Percentiles rank a stretch among this genome's conserved stretches.
These are phyloP conservation scores for Cheilosia soror DNA, from an alignment of 2,888 invertebrate species.

Conservation along the genomic window DNA sequence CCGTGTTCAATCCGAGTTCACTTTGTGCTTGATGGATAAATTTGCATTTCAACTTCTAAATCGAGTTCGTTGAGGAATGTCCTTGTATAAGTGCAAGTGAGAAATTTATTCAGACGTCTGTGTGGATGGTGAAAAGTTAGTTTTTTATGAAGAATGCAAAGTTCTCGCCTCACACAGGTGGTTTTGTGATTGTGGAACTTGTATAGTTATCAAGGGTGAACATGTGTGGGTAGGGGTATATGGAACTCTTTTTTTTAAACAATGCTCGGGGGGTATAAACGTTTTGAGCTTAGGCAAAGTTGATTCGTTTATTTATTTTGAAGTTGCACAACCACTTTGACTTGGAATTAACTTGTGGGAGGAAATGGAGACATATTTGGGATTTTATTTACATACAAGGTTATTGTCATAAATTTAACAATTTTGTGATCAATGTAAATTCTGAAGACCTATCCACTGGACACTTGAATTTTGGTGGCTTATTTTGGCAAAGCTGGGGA, in stretches of 20 bases:
- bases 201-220: constrained; percentile 18
- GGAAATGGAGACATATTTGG: not conserved
- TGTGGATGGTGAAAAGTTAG: not conserved
- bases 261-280: constrained; percentile 1
- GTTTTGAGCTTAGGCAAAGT: constrained; percentile 7
- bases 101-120: constrained; percentile 29
- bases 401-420: not conserved
- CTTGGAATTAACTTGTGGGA: too few species aligned
- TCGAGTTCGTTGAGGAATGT: constrained; percentile 56
- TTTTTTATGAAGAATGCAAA: not conserved
- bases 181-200: constrained; percentile 11
- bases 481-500: too few species aligned
- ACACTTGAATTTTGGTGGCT: too few species aligned
- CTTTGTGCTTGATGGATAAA: constrained; percentile 56
- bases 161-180: constrained; percentile 17
- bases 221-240: not conserved
- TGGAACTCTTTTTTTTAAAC: not conserved
- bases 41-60: constrained; percentile 68
- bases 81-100: constrained; percentile 38
- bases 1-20: constrained; percentile 12
- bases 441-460: too few species aligned
- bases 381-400: not conserved
- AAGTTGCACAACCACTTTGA: not conserved
- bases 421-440: not conserved
- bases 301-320: constrained; percentile 21